Base-by-base conservation (phyloP, 2,113 vertebrate genomes). In the Hippocampus comes region DNA sequence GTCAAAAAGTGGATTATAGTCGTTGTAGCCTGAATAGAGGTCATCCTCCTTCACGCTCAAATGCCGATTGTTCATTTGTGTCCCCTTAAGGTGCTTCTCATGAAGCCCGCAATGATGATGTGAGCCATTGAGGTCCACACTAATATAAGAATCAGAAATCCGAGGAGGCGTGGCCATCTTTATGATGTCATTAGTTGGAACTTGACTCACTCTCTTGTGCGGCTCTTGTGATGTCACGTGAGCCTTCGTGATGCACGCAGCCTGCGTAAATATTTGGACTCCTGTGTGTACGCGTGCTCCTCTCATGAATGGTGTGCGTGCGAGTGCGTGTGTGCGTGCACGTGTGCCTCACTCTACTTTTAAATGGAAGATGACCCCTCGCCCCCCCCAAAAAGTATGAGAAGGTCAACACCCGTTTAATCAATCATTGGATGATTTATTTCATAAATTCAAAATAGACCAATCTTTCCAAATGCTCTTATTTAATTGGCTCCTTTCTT, bases 1-100 rank as follows among this genome's bases (percentile, higher is more conserved):
- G 79, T 98, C 95, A 91, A 94, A 99, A 0, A 94, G 93, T 38
- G 95, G 96, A 75, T 98, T 97, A 81, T 96, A 98, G 80, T 99
- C 96, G 85, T 99, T 99, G 84, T 96, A 99, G 25, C 97, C 97
- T 51, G 97, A 96, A 84, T 99, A 99, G 80, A 99, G 93, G 75
- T 99, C 97, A 55, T 97, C 96, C 70, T 97, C 95, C 56, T 91
- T 91, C 57, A 92, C 93, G 18, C 94, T 92, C 9, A 94, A 86
- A 48, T 94, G 94, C 9, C 95, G 92, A 75, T 97, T 94, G 74
- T 96, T 94, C 96, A 98, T 97, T 82, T 94, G 49, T 15, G n/a
- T 18, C 23, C 17, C 8, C 9, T 48, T 18, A 0, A 17, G 8
- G n/a, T 66, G 9, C 34, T 63, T 41, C 41, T 20, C 30, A 30